phyloP scores from a whole-genome alignment of 1,140 invertebrate species.

The Latrodectus geometricus region DNA sequence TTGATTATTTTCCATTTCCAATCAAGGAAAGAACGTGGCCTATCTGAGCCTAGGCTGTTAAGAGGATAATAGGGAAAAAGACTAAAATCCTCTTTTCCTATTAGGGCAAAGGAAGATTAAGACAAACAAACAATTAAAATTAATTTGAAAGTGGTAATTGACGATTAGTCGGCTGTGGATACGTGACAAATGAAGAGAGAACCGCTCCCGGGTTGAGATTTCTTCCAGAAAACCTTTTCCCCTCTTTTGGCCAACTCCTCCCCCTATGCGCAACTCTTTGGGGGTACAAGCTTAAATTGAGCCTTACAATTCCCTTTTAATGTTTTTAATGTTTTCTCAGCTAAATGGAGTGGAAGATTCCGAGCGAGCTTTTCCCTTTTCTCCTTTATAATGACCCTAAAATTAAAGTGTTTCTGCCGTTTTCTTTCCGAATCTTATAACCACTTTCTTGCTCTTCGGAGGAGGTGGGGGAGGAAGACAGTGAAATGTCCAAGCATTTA shows the following conservation, averaged over 20 bases:
- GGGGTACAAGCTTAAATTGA: constrained; percentile 54
- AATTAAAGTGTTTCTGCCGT: constrained; percentile 54
- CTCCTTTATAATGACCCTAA: constrained; percentile 45
- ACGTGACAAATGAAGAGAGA: constrained; percentile 51
- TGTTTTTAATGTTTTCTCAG: constrained; percentile 58
- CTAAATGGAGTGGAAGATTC: constrained; percentile 46
- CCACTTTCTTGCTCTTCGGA: not conserved
- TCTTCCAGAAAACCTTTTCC: not conserved
- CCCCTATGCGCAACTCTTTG: not conserved
- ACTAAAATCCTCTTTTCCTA: no score
- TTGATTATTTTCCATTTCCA: no score
- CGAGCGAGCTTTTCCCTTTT: constrained; percentile 7
- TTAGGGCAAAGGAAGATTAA: not conserved
- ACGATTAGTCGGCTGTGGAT: constrained; percentile 23
- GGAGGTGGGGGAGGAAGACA: not conserved
- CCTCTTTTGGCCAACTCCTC: not conserved
- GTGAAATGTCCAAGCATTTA: constrained; percentile 20
- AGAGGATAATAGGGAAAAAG: no score
- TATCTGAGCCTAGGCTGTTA: no score
- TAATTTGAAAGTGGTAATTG: constrained; percentile 48
- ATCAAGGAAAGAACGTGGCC: no score
- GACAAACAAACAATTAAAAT: constrained; percentile 59
- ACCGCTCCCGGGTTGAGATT: constrained; percentile 3
- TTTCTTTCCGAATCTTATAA: constrained; percentile 36
- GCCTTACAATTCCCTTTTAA: constrained; percentile 54